Percentiles rank a stretch among this genome's conserved stretches.
These are phyloP conservation scores for Amniataba percoides DNA, from an alignment of 2,797 vertebrate genomes.

Conservation along the genomic window DNA sequence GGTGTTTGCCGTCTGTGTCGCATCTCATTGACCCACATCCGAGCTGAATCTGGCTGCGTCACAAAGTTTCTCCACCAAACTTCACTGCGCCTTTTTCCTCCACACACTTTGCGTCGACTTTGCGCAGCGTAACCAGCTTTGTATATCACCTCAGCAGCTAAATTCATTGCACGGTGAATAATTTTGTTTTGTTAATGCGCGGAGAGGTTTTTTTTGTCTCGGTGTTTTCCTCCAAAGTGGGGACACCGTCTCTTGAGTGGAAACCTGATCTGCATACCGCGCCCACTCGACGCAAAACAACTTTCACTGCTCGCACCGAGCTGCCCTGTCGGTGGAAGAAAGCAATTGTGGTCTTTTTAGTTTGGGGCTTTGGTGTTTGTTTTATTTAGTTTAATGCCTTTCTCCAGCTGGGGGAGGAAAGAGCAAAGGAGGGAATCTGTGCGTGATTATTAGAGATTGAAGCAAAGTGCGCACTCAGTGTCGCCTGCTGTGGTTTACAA, in stretches of 20 bases:
- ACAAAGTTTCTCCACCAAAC: conserved; percentile 14
- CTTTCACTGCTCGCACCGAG: conserved; percentile 58
- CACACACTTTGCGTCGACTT: background rate
- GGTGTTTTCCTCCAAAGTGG: conserved; percentile 17
- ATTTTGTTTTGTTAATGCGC: too few relatives aligned
- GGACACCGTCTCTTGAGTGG: conserved; percentile 32
- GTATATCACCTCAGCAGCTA: background rate
- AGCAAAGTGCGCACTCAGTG: background rate
- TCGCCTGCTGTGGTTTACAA: background rate
- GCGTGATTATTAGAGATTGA: background rate
- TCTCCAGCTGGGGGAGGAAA: background rate
- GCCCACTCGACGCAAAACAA: conserved; percentile 81
- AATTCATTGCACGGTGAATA: background rate
- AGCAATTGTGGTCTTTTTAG: too few relatives aligned
- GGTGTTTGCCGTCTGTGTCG: conserved; percentile 46
- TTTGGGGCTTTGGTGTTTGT: background rate
- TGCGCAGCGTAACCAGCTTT: rapidly evolving
- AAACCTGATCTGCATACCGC: conserved; percentile 75
- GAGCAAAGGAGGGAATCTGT: too few relatives aligned
- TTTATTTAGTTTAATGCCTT: too few relatives aligned
- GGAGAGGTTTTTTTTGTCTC: background rate
- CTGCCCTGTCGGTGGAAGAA: background rate
- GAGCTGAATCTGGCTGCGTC: conserved; percentile 60
- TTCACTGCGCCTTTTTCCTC: rapidly evolving
- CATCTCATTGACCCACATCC: conserved; percentile 79